A percentile compares a stretch with the other conserved stretches of the same genome.
These are phyloP conservation scores for Loripinus fragilis DNA, from an alignment of 2,888 invertebrate genomes.

Conservation along the genomic window DNA sequence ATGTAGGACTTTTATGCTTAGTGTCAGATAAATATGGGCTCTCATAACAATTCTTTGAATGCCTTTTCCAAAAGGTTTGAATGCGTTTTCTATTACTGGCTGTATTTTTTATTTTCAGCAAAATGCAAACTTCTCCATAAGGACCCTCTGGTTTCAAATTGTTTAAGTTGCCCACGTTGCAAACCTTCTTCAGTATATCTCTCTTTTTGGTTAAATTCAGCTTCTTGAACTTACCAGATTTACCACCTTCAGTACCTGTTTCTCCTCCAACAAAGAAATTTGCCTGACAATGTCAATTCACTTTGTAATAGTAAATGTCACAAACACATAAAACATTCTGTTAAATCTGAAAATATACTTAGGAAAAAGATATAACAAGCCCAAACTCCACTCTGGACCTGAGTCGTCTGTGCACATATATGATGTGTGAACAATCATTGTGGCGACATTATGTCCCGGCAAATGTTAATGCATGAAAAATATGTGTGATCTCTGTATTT, in stretches of 20 bases:
- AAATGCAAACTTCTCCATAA: background rate
- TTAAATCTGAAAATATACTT: no score
- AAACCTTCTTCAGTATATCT: slow-evolving; percentile 3
- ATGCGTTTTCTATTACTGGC: background rate
- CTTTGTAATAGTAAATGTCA: no score
- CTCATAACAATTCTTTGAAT: background rate
- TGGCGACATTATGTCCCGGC: no score
- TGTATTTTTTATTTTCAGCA: background rate
- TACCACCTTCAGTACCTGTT: background rate
- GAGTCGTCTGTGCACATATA: no score
- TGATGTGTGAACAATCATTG: no score
- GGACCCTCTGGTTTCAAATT: background rate
- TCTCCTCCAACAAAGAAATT: background rate
- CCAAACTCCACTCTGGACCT: no score
- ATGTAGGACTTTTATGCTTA: no score
- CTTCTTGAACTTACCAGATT: background rate
- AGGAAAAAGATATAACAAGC: no score
- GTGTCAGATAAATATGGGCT: no score
- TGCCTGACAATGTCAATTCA: background rate
- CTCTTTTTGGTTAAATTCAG: background rate
- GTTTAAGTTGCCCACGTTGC: background rate
- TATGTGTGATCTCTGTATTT: no score
- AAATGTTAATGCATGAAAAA: no score
- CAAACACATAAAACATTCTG: no score
- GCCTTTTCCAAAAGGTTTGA: background rate